Base-by-base conservation (phyloP, 2,888 invertebrate genomes). In the Meandrusa payeni region DNA sequence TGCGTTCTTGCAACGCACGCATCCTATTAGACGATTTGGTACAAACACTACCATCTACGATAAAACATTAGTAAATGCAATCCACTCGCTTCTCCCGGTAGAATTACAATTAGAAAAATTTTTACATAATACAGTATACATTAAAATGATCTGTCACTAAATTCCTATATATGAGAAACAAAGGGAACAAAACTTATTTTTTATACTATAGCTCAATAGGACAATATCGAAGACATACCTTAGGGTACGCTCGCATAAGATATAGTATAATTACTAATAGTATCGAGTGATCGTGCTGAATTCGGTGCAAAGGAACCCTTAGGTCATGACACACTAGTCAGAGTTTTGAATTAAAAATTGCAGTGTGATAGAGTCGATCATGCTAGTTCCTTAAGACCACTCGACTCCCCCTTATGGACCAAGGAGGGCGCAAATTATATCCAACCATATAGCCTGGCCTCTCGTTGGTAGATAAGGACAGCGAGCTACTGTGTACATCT, bases 1-100 rank as follows among this genome's bases (percentile, higher is more conserved):
- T 33, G 27, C 23, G 39, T 39, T 22, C 4, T 4, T 4, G 28
- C 19, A 20, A 9, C 37, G 26, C 58, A 63, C 70, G 69, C 61
- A 64, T 61, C 66, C 62, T 67, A 62, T 66, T 68, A 68, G 57
- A 69, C 66, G 65, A 80, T 85, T 86, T 82, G 86, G 86, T 85
- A 85, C 77, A 76, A 80, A 79, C 76, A 70, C 76, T 81, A 82
- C 69, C 54, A 41, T 61, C 80, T 85, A 83, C 67, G 57, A 76
- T 81, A 83, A 81, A 80, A 81, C 75, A 86, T 85, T 86, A 86
- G 87, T 86, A 86, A 87, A 87, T 86, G 87, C 87, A 85, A 76
- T 64, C 78, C 82, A 81, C 75, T 76, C 69, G 64, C 73, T 64
- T 61, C 55, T 66, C 63, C 54, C 55, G 50, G 58, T 69, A 64